Percentiles rank a stretch among this genome's conserved stretches.
These are phyloP conservation scores for Holcopasites calliopsidis DNA, from an alignment of 1,140 invertebrate species.

Conservation along the genomic window DNA sequence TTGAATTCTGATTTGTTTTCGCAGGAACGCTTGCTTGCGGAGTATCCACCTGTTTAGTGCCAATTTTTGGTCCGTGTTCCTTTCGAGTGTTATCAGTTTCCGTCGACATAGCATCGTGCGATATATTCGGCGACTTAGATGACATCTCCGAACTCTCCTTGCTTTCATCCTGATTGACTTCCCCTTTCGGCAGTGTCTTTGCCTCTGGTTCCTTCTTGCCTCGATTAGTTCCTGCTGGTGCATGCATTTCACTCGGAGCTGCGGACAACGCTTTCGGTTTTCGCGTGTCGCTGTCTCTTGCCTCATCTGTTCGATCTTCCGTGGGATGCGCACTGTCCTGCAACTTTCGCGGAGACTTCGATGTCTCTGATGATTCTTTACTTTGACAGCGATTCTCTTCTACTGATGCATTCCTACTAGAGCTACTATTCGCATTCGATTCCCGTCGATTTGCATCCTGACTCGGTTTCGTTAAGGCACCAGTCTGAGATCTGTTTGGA, in stretches of 20 bases:
- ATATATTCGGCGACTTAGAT: not conserved
- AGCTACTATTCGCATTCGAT: not conserved
- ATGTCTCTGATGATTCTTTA: too few relatives aligned
- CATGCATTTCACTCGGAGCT: too few relatives aligned
- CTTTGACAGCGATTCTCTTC: too few relatives aligned
- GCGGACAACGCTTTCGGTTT: too few relatives aligned
- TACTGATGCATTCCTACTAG: too few relatives aligned
- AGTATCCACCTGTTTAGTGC: constrained; percentile 2
- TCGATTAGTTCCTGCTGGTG: too few relatives aligned
- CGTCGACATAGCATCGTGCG: not conserved
- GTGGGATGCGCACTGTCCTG: too few relatives aligned
- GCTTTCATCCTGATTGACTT: not conserved
- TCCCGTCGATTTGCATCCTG: not conserved
- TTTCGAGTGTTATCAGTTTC: not conserved
- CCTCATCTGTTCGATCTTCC: too few relatives aligned
- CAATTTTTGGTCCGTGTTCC: not conserved
- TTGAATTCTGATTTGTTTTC: not conserved
- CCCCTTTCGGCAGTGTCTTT: not conserved
- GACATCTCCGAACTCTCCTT: not conserved
- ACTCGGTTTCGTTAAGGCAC: not conserved
- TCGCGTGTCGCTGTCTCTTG: too few relatives aligned
- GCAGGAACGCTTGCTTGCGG: constrained; percentile 4
- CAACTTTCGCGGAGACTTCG: too few relatives aligned
- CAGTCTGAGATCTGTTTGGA: constrained; percentile 3
- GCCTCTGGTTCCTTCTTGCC: not conserved